These are phyloP conservation scores for Zoroaster sp. DNA, from an alignment of 53 echinoderm and acorn worm species.

Conservation along the genomic window DNA sequence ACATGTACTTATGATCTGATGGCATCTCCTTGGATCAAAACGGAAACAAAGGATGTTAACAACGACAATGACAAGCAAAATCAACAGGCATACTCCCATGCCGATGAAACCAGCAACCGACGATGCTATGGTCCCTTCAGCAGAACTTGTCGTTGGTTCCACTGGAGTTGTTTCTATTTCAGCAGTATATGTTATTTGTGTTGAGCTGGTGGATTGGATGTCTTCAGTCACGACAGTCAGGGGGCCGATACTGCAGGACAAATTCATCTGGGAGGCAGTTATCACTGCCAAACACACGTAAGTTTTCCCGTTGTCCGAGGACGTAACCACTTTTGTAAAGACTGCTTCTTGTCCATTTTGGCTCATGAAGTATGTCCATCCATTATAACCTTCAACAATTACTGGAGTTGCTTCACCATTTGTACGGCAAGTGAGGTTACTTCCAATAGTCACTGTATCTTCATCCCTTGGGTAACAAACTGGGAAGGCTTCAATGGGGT, in stretches of 20 bases:
- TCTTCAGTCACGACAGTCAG: background rate
- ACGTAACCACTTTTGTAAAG: background rate
- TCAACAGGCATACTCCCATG: background rate
- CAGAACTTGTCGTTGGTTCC: too few species aligned
- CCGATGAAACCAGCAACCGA: slow-evolving; percentile 3
- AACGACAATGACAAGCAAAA: background rate
- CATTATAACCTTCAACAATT: background rate
- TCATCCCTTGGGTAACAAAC: background rate
- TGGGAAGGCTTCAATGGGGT: background rate
- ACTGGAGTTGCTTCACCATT: background rate
- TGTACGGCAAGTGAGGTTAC: background rate
- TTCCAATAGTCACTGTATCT: background rate
- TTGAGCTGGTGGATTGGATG: background rate
- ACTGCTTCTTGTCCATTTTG: background rate
- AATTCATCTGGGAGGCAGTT: background rate
- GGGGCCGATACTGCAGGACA: slow-evolving; percentile 26
- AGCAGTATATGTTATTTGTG: background rate
- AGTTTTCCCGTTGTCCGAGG: background rate
- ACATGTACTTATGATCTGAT: too few species aligned
- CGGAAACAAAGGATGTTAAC: slow-evolving; percentile 2
- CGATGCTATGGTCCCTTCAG: background rate
- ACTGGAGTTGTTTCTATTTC: background rate
- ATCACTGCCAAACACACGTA: background rate
- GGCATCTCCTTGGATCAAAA: slow-evolving; percentile 5
- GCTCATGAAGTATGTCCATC: background rate